phyloP scores from a whole-genome alignment of 2,113 vertebrate genomes.

The Varanus komodoensis region DNA sequence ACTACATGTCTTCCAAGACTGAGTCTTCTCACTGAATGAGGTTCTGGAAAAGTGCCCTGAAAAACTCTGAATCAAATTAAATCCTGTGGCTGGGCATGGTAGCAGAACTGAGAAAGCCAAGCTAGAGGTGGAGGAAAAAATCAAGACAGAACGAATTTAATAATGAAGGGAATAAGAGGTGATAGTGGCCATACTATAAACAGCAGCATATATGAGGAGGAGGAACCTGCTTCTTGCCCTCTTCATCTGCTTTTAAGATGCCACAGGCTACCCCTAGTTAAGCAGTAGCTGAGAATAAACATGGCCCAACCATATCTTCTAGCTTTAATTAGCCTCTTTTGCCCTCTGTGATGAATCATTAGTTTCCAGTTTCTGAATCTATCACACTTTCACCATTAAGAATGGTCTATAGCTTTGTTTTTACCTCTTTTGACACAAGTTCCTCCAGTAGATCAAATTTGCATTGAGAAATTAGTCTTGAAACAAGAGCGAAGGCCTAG shows the following conservation, averaged over 20 bases:
- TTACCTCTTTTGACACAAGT: slow-evolving; percentile 92
- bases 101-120: not conserved
- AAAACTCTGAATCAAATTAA: not conserved
- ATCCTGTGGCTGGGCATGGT: not conserved
- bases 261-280: not conserved
- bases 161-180: not conserved
- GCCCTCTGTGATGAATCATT: not conserved
- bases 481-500: slow-evolving; percentile 93
- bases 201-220: too few species aligned
- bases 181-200: not conserved
- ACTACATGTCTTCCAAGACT: not conserved
- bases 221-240: not conserved
- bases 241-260: not conserved
- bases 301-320: not conserved
- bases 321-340: not conserved
- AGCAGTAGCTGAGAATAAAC: not conserved
- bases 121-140: not conserved
- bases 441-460: slow-evolving; percentile 90
- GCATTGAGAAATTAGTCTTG: slow-evolving; percentile 86
- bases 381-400: not conserved
- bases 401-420: slow-evolving; percentile 22
- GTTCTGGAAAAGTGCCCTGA: not conserved
- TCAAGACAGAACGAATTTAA: not conserved
- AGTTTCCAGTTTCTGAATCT: not conserved
- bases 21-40: not conserved